Base-by-base conservation (phyloP, 2,113 vertebrate genomes). In the Hippolais icterina region DNA sequence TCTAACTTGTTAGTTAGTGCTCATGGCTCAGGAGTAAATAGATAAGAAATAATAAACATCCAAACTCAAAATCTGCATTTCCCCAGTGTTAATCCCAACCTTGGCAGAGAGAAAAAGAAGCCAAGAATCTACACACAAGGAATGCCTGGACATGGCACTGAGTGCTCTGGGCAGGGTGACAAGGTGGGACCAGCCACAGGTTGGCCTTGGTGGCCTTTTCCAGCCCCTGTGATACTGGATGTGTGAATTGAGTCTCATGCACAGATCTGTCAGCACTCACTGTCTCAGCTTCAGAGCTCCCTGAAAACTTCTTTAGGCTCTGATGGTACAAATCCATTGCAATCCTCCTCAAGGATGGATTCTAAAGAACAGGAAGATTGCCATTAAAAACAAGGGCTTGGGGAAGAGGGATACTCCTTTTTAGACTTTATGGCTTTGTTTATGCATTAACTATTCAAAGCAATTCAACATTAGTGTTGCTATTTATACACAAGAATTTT, bases 81-180 rank as follows among this genome's bases (percentile, higher is more conserved):
- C 37, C 37, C 37, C 37, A 10, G 37, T 39, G 37, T 39, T 39
- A 39, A 39, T 39, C 37, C 37, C 37, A 11, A 39, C 37, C 37
- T 39, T 39, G 37, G 37, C 37, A 39, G 37, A 39, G 37, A 39
- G 37, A 39, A 39, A 39, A 39, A 39, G 37, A 39, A 39, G 37
- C 37, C 37, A 39, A 39, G 37, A 39, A 11, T 11, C 37, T 39
- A 10, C 37, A 39, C 37, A 39, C 42, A 42, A 18, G 61, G 25
- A 41, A 10, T 0, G 3, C 5, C 24, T 70, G 65, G 56, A 19
- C 0, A 8, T 53, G 80, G 37, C 37, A 42, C 20, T 66, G 12
- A 0, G 31, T 17, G 83, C 25, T 20, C 10, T 50, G 33, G 61
- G 16, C 24, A 6, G 7, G 14, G 27, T 21, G 71, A 44, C 21